Conservation (phyloP, 2,888 invertebrate species). For the Leptarthrus brevirostris region DNA sequence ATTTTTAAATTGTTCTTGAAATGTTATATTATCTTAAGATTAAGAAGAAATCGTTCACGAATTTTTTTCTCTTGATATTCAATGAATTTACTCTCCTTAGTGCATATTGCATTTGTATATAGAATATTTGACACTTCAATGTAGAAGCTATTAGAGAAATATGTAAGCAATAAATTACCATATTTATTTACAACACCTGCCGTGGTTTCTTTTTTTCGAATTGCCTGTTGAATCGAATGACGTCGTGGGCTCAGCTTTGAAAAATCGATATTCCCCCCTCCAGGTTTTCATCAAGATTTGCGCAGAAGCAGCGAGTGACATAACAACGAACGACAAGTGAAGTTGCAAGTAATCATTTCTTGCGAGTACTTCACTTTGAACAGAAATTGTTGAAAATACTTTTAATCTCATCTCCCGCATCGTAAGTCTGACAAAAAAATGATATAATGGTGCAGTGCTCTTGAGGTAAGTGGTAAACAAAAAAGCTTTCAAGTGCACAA, state of each 20-base stretch:
- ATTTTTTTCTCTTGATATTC: constrained; percentile 41
- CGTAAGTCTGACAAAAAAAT: too few species aligned
- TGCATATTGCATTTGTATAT: constrained; percentile 46
- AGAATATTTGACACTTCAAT: constrained; percentile 21
- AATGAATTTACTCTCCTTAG: constrained; percentile 31
- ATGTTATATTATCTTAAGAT: constrained; percentile 18
- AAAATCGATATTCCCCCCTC: constrained; percentile 13
- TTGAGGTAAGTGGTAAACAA: neutral
- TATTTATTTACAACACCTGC: neutral
- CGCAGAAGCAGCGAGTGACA: constrained; percentile 4
- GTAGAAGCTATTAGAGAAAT: constrained; percentile 19
- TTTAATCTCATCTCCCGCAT: too few species aligned
- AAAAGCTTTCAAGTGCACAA: neutral
- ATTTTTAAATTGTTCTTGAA: constrained; percentile 28
- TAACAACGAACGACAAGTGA: neutral
- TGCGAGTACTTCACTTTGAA: too few species aligned
- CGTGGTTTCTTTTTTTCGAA: constrained; percentile 12
- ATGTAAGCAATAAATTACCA: neutral
- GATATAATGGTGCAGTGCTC: neutral
- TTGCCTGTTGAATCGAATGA: constrained; percentile 27
- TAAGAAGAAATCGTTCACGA: constrained; percentile 32
- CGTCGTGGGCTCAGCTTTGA: neutral
- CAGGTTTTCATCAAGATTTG: neutral
- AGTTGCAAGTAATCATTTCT: neutral
- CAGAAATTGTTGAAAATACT: too few species aligned